Conservation (phyloP, 2,888 invertebrate genomes). For the Polymixis flavicincta region DNA sequence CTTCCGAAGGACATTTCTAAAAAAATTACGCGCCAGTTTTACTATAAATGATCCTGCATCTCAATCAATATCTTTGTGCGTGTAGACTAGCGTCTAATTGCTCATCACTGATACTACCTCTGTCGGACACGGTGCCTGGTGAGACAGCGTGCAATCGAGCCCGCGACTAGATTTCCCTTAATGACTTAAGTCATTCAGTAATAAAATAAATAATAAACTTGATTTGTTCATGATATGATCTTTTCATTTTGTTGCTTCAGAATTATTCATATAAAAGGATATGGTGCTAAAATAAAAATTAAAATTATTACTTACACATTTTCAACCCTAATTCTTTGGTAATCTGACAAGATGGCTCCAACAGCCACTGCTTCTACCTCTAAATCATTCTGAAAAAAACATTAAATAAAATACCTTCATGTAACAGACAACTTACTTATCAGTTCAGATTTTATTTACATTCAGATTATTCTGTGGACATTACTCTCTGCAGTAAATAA, state of each 20-base stretch:
- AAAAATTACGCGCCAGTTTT: too few relatives aligned
- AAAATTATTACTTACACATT: constrained; percentile 95
- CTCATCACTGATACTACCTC: too few relatives aligned
- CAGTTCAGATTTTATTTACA: constrained; percentile 43
- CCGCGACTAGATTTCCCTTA: too few relatives aligned
- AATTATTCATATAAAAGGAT: background rate
- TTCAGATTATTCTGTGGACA: constrained; percentile 43
- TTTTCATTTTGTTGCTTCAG: background rate
- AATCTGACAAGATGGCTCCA: constrained; percentile 99
- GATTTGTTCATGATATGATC: background rate
- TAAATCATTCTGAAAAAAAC: constrained; percentile 91
- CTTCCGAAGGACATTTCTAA: too few relatives aligned
- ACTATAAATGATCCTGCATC: too few relatives aligned
- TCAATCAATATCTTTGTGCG: too few relatives aligned
- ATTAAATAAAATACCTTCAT: constrained; percentile 18
- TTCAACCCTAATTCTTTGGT: constrained; percentile 99
- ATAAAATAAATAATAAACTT: background rate
- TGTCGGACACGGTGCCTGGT: too few relatives aligned
- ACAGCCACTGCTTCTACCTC: constrained; percentile 98
- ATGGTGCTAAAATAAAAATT: background rate
- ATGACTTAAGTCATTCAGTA: background rate
- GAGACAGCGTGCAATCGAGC: too few relatives aligned
- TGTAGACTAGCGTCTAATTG: too few relatives aligned
- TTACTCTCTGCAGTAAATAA: constrained; percentile 33
- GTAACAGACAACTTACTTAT: constrained; percentile 21